Evolutionary conservation across 2,113 vertebrate species (phyloP).

Genomic region (Bucco capensis): DNA sequence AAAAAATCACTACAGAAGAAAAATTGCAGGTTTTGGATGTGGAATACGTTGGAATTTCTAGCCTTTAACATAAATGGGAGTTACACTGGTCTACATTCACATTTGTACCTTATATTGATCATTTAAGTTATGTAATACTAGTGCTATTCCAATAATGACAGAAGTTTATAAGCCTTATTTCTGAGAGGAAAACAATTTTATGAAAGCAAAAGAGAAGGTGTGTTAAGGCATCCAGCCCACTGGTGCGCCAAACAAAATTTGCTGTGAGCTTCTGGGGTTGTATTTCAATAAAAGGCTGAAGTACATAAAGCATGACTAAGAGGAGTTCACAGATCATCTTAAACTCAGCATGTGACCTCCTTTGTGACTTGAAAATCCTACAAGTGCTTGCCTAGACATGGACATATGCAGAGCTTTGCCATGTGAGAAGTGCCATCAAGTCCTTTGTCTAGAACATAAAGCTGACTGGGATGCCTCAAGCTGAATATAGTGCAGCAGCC

Average conservation of each 20-base stretch:
- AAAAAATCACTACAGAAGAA: background rate
- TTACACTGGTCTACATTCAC: background rate
- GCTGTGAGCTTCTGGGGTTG: background rate
- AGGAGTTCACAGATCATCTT: background rate
- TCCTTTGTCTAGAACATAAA: background rate
- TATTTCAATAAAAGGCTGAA: background rate
- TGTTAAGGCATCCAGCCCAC: background rate
- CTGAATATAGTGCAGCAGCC: background rate
- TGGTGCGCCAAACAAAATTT: background rate
- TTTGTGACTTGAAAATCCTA: background rate
- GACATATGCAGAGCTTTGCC: background rate
- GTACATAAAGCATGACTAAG: background rate
- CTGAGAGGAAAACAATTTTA: background rate
- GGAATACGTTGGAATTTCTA: background rate
- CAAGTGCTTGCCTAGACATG: background rate
- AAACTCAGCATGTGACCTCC: background rate
- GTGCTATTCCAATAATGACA: rapidly evolving
- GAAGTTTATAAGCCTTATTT: background rate
- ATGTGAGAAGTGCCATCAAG: background rate
- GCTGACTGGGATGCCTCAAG: background rate
- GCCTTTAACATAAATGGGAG: background rate
- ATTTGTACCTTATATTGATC: background rate
- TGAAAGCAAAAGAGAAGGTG: background rate
- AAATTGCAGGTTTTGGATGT: rapidly evolving
- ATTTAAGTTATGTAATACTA: background rate